Base-by-base conservation (phyloP, 2,888 invertebrate genomes). In the Mayetiola destructor region DNA sequence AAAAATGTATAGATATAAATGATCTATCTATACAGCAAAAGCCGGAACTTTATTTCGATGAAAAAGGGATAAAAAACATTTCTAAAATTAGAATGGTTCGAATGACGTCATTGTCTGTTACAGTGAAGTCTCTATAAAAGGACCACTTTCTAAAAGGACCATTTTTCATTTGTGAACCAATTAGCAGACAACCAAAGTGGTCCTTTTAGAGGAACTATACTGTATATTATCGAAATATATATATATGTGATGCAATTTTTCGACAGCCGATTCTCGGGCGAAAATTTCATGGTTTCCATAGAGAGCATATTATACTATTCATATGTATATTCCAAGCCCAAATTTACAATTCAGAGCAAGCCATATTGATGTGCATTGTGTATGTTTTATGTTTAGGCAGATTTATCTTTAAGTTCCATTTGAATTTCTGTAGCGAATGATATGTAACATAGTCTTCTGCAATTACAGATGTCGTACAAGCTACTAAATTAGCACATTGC, bases 31-130 rank as follows among this genome's bases (percentile, higher is more conserved):
- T n/a, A n/a, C n/a, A n/a, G n/a, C n/a, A n/a, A n/a, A n/a, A n/a
- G n/a, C n/a, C n/a, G n/a, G 39, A 32, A 32, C 18, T 20, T 18
- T 16, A 9, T 16, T 39, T 39, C 18, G 39, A 12, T 16, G 39
- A 18, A 39, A 39, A 5, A 12, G 4, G 20, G 20, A 9, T 32
- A 9, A 10, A 9, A 32, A 32, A 32, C 10, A 10, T 32, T 32
- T 6, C 6, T 48, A 48, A 48, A 48, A 16, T 48, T 48, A 48
- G 48, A 48, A 48, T 48, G 14, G 3, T 36, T 3, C 2, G 27
- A 48, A 48, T 48, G 48, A 48, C 48, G 48, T 48, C 48, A 48
- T 27, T 48, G 29, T 5, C 16, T 48, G n/a, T n/a, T n/a, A n/a
- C n/a, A n/a, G n/a, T 48, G 48, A 48, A 48, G 48, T 48, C 27